Conservation (phyloP, 2,888 invertebrate species). For the Drosophila villosipedis region DNA sequence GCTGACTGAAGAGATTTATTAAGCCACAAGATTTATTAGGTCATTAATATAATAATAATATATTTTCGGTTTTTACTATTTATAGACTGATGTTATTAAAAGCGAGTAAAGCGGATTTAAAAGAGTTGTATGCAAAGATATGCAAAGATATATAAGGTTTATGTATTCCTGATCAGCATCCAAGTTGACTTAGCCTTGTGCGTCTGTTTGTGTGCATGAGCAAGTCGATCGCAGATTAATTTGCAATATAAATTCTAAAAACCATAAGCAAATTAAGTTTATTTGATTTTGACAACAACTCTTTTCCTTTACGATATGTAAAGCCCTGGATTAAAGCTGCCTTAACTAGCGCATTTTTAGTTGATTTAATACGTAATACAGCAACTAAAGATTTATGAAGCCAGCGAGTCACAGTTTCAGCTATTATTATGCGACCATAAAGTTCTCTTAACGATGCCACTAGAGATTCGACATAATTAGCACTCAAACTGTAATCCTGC, state of each 20-base stretch:
- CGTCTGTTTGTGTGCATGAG: neutral
- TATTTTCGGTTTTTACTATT: neutral
- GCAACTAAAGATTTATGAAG: neutral
- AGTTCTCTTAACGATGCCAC: neutral
- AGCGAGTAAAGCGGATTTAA: neutral
- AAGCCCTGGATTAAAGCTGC: neutral
- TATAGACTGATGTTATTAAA: neutral
- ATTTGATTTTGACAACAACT: neutral
- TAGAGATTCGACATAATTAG: slow-evolving; percentile 1
- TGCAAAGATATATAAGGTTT: neutral
- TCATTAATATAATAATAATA: neutral
- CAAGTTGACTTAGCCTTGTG: neutral
- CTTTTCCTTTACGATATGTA: neutral
- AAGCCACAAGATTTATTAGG: neutral
- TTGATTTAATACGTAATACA: neutral
- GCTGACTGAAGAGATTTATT: neutral
- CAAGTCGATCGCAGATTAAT: neutral
- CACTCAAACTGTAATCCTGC: slow-evolving; percentile 1
- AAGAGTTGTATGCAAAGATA: neutral
- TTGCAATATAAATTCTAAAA: too few relatives aligned
- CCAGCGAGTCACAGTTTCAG: neutral
- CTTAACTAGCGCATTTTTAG: neutral
- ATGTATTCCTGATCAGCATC: neutral
- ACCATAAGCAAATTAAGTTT: too few relatives aligned
- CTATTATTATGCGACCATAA: neutral